Conservation (phyloP, 1,140 invertebrate genomes). For the Lethocerus indicus region DNA sequence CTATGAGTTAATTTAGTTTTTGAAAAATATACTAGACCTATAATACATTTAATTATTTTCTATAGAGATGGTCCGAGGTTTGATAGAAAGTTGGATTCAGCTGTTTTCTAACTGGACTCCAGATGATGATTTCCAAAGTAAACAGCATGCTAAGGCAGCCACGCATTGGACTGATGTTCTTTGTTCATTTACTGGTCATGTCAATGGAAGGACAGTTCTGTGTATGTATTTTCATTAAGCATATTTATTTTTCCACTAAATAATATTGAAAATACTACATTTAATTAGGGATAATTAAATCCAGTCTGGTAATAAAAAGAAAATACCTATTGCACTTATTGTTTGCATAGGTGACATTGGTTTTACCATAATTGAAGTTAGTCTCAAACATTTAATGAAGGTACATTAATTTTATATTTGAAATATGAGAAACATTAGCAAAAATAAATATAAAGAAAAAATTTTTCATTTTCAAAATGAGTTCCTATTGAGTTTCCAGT, state of each 20-base stretch:
- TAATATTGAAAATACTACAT: no score
- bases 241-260: neutral
- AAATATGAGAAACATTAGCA: no score
- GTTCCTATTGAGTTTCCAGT: no score
- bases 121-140: slow-evolving; percentile 14
- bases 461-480: no score
- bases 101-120: slow-evolving; percentile 7
- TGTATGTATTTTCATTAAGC: slow-evolving; percentile 7
- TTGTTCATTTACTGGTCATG: slow-evolving; percentile 10
- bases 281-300: no score
- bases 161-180: slow-evolving; percentile 13
- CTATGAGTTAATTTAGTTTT: neutral
- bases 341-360: no score
- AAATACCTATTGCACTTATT: no score
- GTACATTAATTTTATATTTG: no score
- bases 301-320: no score
- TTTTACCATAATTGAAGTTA: no score
- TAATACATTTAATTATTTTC: neutral
- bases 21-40: neutral
- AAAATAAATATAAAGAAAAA: no score
- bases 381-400: no score
- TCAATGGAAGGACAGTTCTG: slow-evolving; percentile 9
- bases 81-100: slow-evolving; percentile 16
- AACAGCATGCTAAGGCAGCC: slow-evolving; percentile 11
- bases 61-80: slow-evolving; percentile 12